These are phyloP conservation scores for Polyommatus icarus DNA, from an alignment of 2,888 invertebrate genomes.

Conservation along the genomic window DNA sequence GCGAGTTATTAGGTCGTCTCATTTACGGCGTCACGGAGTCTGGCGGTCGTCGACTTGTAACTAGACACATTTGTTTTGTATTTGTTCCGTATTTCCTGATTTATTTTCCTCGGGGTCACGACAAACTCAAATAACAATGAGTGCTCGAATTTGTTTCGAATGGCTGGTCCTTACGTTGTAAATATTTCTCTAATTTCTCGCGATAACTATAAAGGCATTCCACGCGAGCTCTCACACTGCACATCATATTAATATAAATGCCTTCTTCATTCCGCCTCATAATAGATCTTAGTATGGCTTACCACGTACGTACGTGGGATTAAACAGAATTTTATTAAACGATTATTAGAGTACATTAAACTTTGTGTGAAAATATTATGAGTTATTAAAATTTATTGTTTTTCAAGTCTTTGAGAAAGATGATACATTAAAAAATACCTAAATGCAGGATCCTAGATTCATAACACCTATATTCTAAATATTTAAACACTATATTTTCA, in stretches of 20 bases:
- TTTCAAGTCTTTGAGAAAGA: no score
- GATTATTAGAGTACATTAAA: neutral
- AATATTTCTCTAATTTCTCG: conserved; percentile 13
- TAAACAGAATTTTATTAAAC: neutral
- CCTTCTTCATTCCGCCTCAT: conserved; percentile 25
- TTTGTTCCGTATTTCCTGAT: conserved; percentile 25
- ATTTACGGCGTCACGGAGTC: conserved; percentile 15
- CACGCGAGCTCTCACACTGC: conserved; percentile 19
- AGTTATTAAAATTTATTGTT: no score
- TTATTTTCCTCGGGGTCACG: conserved; percentile 18
- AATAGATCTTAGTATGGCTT: conserved; percentile 1
- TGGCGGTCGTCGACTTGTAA: conserved; percentile 20
- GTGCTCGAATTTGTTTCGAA: neutral
- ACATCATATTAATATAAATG: conserved; percentile 26
- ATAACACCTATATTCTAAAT: no score
- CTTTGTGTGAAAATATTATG: neutral
- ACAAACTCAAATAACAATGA: conserved; percentile 4
- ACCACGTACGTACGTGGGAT: conserved; percentile 8
- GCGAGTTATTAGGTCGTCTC: conserved; percentile 19
- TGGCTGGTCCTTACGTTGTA: neutral
- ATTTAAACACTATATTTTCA: no score
- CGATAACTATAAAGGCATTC: conserved; percentile 21
- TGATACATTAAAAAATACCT: no score
- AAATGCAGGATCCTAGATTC: neutral
- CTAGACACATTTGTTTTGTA: conserved; percentile 29